These are phyloP conservation scores for Pseudochirops corinnae DNA, from an alignment of 2,797 vertebrate species.

Conservation along the genomic window DNA sequence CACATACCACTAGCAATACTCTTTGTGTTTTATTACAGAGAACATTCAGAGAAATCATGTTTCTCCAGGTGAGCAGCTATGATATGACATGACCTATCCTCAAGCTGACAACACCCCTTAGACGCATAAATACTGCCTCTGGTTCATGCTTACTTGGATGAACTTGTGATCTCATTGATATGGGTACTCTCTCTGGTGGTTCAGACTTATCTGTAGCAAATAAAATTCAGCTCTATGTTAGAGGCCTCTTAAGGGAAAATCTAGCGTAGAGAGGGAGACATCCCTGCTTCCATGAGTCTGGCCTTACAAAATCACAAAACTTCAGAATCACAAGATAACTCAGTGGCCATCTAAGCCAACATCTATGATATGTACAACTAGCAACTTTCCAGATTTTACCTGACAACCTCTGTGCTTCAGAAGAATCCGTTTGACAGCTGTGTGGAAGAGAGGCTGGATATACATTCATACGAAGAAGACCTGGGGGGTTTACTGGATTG, in stretches of 20 bases:
- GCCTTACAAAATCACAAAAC: neutral
- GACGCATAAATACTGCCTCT: neutral
- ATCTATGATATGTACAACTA: neutral
- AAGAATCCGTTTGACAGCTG: neutral
- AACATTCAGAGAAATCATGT: slow-evolving; percentile 95
- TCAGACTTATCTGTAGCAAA: neutral
- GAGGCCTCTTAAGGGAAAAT: neutral
- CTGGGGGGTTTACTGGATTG: neutral
- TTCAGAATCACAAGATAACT: neutral
- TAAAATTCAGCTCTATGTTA: neutral
- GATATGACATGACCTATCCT: neutral
- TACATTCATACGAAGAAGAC: neutral
- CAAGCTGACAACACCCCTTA: neutral
- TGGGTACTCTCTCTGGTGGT: neutral
- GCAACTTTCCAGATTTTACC: neutral
- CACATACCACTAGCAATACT: neutral
- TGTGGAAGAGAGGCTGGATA: neutral
- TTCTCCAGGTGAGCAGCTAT: slow-evolving; percentile 91
- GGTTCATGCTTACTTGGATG: neutral
- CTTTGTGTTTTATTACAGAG: slow-evolving; percentile 88
- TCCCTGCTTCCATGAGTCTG: neutral
- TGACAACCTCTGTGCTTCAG: neutral
- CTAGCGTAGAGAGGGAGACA: neutral
- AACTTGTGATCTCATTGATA: neutral
- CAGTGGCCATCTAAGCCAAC: neutral